Percentiles rank a stretch among this genome's conserved stretches.
phyloP scores from a whole-genome alignment of 2,888 invertebrate genomes.

The Sarcophaga rosellei region DNA sequence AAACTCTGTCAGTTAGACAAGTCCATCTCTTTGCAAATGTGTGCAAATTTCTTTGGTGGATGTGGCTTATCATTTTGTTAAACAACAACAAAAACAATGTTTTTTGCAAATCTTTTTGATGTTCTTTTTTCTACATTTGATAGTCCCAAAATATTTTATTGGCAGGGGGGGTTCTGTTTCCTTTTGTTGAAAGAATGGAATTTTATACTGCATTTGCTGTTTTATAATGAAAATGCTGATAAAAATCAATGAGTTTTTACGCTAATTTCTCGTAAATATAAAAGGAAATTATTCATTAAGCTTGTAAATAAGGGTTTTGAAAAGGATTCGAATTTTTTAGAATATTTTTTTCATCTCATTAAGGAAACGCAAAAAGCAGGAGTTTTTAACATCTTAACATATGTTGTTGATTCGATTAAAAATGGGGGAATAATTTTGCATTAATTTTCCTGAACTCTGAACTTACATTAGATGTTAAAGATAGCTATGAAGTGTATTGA shows the following conservation, averaged over 20 bases:
- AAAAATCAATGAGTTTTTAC: conserved; percentile 63
- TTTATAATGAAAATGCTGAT: conserved; percentile 32
- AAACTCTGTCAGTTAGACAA: conserved; percentile 24
- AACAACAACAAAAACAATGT: conserved; percentile 48
- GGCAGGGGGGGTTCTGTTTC: background rate
- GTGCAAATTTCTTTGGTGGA: background rate
- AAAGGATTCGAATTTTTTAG: conserved; percentile 6
- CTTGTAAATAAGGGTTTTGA: conserved; percentile 37
- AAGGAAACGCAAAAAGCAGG: background rate
- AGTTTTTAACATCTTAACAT: background rate
- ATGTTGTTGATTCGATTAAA: background rate
- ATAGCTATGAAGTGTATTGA: no score
- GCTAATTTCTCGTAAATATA: conserved; percentile 43
- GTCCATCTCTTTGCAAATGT: background rate
- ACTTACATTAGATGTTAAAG: no score
- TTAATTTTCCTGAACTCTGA: no score
- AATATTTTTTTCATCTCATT: background rate
- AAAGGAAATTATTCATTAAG: conserved; percentile 5
- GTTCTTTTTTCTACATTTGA: conserved; percentile 3
- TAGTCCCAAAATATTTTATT: conserved; percentile 22
- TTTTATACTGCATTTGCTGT: background rate
- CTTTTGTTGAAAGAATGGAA: background rate
- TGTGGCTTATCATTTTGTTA: conserved; percentile 52
- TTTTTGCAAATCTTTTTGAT: conserved; percentile 63
- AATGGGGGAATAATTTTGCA: background rate